Evolutionary conservation across 1,140 invertebrate species (phyloP).

Genomic region (Drosophila ananassae): DNA sequence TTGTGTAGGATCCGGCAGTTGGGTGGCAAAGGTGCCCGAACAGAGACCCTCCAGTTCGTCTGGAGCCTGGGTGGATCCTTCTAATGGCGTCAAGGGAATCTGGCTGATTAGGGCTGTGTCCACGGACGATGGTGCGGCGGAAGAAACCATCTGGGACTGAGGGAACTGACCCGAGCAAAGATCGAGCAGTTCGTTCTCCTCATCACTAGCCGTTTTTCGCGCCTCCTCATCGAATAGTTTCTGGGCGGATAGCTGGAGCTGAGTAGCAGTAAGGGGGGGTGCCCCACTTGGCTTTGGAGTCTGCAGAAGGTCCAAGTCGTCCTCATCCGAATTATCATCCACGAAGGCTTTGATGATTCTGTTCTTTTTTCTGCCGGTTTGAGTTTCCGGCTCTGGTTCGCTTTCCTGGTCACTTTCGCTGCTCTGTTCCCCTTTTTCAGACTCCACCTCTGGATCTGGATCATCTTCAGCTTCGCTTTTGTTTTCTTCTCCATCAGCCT

Average conservation of each 20-base stretch:
- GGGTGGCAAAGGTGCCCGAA: constrained; percentile 69
- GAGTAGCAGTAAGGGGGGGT: constrained; percentile 50
- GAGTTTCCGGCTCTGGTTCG: constrained; percentile 8
- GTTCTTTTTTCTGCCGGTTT: constrained; percentile 50
- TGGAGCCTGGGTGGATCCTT: constrained; percentile 24
- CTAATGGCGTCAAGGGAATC: constrained; percentile 68
- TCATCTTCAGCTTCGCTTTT: constrained; percentile 20
- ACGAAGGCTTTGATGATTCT: constrained; percentile 74
- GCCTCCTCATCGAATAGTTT: constrained; percentile 69
- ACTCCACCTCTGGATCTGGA: constrained; percentile 25
- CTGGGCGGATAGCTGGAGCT: constrained; percentile 46
- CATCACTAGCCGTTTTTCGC: constrained; percentile 75
- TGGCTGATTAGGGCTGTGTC: constrained; percentile 63
- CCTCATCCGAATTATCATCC: constrained; percentile 73
- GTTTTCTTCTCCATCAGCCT: constrained; percentile 46
- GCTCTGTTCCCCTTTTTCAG: constrained; percentile 31
- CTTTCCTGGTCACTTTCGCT: constrained; percentile 40
- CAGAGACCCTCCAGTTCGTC: constrained; percentile 62
- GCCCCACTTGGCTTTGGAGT: constrained; percentile 74
- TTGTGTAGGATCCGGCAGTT: neutral
- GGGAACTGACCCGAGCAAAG: constrained; percentile 86
- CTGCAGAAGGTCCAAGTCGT: constrained; percentile 79
- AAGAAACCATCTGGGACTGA: constrained; percentile 40
- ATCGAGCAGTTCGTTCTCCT: constrained; percentile 85
- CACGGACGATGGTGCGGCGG: constrained; percentile 24